phyloP scores from a whole-genome alignment of 30 jellyfish, hydroid and myxozoan species.

The Aurelia coerulea region DNA sequence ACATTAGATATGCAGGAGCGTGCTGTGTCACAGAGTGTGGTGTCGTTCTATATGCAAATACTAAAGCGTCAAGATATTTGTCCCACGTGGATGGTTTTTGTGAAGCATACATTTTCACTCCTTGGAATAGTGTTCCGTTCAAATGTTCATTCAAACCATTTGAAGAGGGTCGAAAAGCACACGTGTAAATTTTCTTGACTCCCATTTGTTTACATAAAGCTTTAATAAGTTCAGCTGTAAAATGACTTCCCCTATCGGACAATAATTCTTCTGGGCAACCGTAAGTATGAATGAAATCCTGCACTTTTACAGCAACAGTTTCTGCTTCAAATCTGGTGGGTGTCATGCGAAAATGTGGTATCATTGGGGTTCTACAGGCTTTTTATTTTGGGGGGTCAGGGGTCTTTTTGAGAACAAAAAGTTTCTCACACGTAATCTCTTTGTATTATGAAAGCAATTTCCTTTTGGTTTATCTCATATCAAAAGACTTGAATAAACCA shows the following conservation, averaged over 20 bases:
- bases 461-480: too few relatives aligned
- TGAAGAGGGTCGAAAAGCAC: conserved; percentile 65
- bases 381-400: too few relatives aligned
- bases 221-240: conserved; percentile 7
- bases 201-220: conserved; percentile 36
- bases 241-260: conserved; percentile 56
- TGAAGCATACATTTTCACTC: conserved; percentile 33
- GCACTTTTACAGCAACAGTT: too few relatives aligned
- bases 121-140: conserved; percentile 52
- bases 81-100: conserved; percentile 55
- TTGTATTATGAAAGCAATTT: too few relatives aligned
- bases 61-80: conserved; percentile 36
- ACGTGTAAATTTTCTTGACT: conserved; percentile 60
- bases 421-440: too few relatives aligned
- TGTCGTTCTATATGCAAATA: conserved; percentile 52
- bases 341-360: too few relatives aligned
- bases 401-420: too few relatives aligned
- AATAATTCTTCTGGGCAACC: conserved; percentile 56
- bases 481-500: too few relatives aligned
- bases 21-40: conserved; percentile 60
- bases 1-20: conserved; percentile 52
- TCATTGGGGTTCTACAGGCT: too few relatives aligned
- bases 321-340: too few relatives aligned
- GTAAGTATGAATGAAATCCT: background rate
- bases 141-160: conserved; percentile 40